Evolutionary conservation across 2,113 vertebrate genomes (phyloP), one percentile per base, ranked within the genome.

Genomic region (Lepus americanus): DNA sequence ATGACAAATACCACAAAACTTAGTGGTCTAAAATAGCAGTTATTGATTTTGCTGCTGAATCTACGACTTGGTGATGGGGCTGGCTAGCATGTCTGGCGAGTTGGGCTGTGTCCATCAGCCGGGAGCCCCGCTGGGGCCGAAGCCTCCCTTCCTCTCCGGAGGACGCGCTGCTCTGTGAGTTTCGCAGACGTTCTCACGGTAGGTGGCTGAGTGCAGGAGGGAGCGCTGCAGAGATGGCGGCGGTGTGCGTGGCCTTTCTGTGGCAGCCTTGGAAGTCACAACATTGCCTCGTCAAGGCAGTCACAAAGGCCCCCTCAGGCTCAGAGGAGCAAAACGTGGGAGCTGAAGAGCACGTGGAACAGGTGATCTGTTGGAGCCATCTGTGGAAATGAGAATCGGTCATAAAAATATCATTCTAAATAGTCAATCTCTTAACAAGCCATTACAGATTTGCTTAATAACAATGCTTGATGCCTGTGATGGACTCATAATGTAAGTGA

Each of bases 351-450:
- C 3, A 5, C 12, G 1, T 84, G 16, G 13, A 69, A 36, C 27
- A 17, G 12, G 63, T 81, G 83, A 36, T 66, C 16, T 49, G 25
- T 44, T 69, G 3, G 14, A 44, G 81, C 49, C 55, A 2, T 82
- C 73, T 94, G 86, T 61, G n/a, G 19, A 83, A 94, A 74, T 69
- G 55, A 61, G 29, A 69, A 74, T 78, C 81, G 89, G 23, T 29
- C 49, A 16, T 67, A 39, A 69, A 94, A 61, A 79, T 72, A 2
- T 20, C 17, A 67, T 55, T 70, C 23, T 81, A 92, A 89, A 39
- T 39, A 90, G 16, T 39, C 70, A 82, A 4, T 73, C 25, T 87
- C 55, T 59, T 92, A 89, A 78, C 36, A 4, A 84, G 39, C 31
- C 33, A 70, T 84, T 74, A 44, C 93, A 87, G 76, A 53, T 87